Evolutionary conservation across 2,797 vertebrate species (phyloP).

Genomic region (Betta splendens): DNA sequence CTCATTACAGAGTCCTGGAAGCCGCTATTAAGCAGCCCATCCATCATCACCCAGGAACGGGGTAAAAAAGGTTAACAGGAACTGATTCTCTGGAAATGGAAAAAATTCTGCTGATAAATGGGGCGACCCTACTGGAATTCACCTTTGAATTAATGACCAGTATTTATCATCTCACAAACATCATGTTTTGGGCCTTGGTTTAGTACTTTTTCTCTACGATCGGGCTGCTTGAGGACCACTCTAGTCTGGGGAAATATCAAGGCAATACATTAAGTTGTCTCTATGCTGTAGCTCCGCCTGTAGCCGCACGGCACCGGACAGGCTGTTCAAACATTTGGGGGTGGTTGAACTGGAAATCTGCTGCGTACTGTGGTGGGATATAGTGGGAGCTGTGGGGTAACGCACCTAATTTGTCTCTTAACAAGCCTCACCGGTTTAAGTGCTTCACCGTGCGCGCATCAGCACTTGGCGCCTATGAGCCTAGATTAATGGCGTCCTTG

Average conservation of each 20-base stretch:
- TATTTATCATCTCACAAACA: constrained; percentile 77
- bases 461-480: constrained; percentile 27
- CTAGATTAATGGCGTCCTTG: constrained; percentile 47
- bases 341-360: constrained; percentile 34
- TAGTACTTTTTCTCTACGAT: constrained; percentile 39
- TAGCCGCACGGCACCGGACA: constrained; percentile 1
- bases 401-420: constrained; percentile 36
- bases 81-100: constrained; percentile 74
- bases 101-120: constrained; percentile 77
- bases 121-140: constrained; percentile 68
- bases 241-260: constrained; percentile 55
- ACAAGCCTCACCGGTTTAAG: constrained; percentile 49
- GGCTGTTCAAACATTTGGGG: constrained; percentile 25
- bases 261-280: constrained; percentile 50
- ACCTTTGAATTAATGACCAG: constrained; percentile 77
- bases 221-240: constrained; percentile 46
- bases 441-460: constrained; percentile 49
- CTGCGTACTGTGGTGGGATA: constrained; percentile 39
- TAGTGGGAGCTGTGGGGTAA: constrained; percentile 26
- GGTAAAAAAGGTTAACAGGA: constrained; percentile 82
- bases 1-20: constrained; percentile 75
- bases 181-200: constrained; percentile 30
- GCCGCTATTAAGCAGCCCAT: constrained; percentile 79
- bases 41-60: constrained; percentile 75
- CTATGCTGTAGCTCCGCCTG: constrained; percentile 19